A percentile compares a stretch with the other conserved stretches of the same genome.
These are phyloP conservation scores for Sclerodermus sp. DNA, from an alignment of 2,888 invertebrate genomes.

Conservation along the genomic window DNA sequence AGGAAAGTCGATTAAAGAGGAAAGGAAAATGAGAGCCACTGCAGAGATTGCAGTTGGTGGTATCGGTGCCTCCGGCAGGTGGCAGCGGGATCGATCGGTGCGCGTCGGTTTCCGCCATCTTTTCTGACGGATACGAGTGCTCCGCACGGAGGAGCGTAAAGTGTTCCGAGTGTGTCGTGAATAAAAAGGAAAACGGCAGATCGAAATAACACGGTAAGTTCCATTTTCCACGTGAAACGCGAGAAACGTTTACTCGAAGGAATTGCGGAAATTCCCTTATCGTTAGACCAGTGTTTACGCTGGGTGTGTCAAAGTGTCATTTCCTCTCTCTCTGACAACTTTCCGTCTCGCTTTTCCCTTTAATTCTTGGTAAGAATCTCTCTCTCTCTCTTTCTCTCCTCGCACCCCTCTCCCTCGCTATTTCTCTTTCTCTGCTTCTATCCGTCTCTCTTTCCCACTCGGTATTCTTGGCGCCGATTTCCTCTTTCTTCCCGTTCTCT, in stretches of 20 bases:
- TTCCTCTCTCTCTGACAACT: constrained; percentile 12
- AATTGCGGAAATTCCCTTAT: constrained; percentile 16
- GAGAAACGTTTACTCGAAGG: neutral
- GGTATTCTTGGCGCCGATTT: neutral
- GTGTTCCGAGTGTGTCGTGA: constrained; percentile 19
- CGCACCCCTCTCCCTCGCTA: constrained; percentile 12
- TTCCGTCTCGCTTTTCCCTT: constrained; percentile 10
- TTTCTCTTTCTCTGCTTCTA: neutral
- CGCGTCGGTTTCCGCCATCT: constrained; percentile 46
- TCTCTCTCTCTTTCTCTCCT: constrained; percentile 8
- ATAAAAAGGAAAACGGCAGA: constrained; percentile 30
- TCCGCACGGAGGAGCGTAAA: constrained; percentile 30
- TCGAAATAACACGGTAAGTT: too few species aligned
- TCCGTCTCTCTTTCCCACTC: constrained; percentile 6
- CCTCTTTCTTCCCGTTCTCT: constrained; percentile 9
- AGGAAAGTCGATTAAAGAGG: too few species aligned
- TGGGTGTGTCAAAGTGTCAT: constrained; percentile 48
- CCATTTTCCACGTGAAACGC: neutral
- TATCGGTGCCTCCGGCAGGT: constrained; percentile 19
- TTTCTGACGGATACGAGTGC: constrained; percentile 33
- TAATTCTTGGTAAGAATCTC: constrained; percentile 10
- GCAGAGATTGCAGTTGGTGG: too few species aligned
- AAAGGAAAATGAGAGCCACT: too few species aligned
- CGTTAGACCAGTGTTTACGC: constrained; percentile 40
- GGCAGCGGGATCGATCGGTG: constrained; percentile 31